phyloP scores from a whole-genome alignment of 2,113 vertebrate genomes.

The Tichodroma muraria region DNA sequence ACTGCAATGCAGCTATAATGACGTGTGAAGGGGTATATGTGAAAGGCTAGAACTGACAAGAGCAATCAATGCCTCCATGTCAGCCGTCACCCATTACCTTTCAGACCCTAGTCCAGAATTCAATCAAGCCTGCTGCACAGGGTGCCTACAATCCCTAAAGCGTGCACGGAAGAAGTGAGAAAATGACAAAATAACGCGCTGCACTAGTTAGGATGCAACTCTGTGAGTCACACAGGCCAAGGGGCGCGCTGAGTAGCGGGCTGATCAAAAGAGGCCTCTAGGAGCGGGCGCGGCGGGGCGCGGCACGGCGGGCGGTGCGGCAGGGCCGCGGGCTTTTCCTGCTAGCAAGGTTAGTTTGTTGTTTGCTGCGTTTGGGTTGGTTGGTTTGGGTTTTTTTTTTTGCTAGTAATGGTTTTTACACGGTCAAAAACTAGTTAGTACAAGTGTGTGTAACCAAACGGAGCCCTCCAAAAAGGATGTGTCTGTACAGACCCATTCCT shows the following conservation, averaged over 20 bases:
- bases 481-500: neutral
- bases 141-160: neutral
- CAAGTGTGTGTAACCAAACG: neutral
- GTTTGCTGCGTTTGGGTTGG: neutral
- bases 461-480: neutral
- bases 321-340: too few relatives aligned
- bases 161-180: neutral
- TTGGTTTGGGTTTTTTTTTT: too few relatives aligned
- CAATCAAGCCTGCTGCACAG: neutral
- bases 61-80: neutral
- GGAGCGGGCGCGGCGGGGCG: too few relatives aligned
- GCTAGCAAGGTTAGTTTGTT: too few relatives aligned
- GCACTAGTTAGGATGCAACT: neutral
- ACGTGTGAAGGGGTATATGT: neutral
- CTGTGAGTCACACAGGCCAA: too few relatives aligned
- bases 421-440: neutral
- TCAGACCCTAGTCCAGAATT: neutral
- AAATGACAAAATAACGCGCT: neutral
- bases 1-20: neutral
- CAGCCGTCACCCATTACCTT: neutral
- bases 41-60: neutral
- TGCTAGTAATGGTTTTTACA: neutral
- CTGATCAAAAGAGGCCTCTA: too few relatives aligned
- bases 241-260: too few relatives aligned
- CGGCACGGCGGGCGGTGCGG: too few relatives aligned